phyloP scores from a whole-genome alignment of 2,797 vertebrate species.

The Mormyrops attenuatus region DNA sequence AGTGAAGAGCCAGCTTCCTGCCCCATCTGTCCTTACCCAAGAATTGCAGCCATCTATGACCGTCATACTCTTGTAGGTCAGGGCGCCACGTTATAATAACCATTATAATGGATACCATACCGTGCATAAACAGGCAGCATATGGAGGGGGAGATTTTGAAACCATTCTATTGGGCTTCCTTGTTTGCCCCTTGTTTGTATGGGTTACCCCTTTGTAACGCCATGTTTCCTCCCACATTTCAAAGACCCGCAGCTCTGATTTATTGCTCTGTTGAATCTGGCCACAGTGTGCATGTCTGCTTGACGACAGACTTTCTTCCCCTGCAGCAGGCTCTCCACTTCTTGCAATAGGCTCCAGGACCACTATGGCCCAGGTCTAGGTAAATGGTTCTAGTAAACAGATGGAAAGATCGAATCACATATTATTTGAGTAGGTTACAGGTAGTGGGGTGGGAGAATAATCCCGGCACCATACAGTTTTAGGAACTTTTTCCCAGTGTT shows the following conservation, averaged over 20 bases:
- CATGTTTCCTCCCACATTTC: not conserved
- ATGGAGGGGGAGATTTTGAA: not conserved
- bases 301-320: not conserved
- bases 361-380: not conserved
- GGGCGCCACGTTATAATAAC: not conserved
- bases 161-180: not conserved
- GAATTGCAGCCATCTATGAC: not conserved
- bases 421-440: not conserved
- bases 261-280: not conserved
- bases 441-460: not conserved
- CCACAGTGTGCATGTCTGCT: not conserved
- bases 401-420: not conserved
- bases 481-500: not conserved
- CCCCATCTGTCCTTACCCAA: slow-evolving; percentile 8
- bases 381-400: not conserved
- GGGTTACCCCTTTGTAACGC: not conserved
- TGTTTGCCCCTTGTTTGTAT: not conserved
- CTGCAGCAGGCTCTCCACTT: not conserved
- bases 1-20: slow-evolving; percentile 57
- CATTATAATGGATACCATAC: not conserved
- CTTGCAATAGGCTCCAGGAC: not conserved
- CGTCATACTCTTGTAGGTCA: not conserved
- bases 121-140: not conserved
- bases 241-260: not conserved
- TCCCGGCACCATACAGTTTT: not conserved